Conservation (phyloP, 2,113 vertebrate genomes). For the Cochlearius cochlearius region DNA sequence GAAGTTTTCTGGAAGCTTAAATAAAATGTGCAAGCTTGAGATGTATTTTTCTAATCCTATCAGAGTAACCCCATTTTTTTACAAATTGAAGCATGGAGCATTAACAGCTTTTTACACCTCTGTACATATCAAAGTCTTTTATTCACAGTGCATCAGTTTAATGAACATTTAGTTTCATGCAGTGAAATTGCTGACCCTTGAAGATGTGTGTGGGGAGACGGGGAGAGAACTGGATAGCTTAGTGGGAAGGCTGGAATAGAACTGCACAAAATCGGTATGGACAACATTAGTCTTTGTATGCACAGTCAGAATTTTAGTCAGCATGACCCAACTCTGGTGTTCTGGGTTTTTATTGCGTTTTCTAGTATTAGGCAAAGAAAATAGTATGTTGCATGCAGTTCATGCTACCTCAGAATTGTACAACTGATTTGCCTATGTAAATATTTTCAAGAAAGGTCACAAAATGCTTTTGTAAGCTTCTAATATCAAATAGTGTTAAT, state of each 20-base stretch:
- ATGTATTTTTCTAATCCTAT: slow-evolving; percentile 50
- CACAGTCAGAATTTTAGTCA: neutral
- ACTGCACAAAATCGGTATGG: neutral
- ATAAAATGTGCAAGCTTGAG: neutral
- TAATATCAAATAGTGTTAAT: neutral
- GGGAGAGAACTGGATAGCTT: neutral
- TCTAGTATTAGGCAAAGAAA: neutral
- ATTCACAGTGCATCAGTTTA: neutral
- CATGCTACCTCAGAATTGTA: neutral
- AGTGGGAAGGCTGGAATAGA: neutral
- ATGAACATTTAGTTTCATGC: neutral
- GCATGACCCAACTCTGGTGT: neutral
- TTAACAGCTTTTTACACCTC: neutral
- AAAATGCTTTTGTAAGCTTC: neutral
- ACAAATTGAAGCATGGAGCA: neutral
- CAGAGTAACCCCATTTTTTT: slow-evolving; percentile 19
- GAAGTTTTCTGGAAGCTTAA: slow-evolving; percentile 21
- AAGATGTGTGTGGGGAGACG: neutral
- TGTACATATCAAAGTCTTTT: neutral
- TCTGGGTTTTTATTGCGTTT: neutral
- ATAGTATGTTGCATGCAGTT: neutral
- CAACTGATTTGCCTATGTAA: neutral
- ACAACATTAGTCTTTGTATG: neutral
- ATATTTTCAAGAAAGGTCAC: neutral
- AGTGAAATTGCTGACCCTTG: neutral